Percentiles rank a stretch among this genome's conserved stretches.
phyloP scores from a whole-genome alignment of 2,797 vertebrate species.

The Neosilurus mollespiculum region DNA sequence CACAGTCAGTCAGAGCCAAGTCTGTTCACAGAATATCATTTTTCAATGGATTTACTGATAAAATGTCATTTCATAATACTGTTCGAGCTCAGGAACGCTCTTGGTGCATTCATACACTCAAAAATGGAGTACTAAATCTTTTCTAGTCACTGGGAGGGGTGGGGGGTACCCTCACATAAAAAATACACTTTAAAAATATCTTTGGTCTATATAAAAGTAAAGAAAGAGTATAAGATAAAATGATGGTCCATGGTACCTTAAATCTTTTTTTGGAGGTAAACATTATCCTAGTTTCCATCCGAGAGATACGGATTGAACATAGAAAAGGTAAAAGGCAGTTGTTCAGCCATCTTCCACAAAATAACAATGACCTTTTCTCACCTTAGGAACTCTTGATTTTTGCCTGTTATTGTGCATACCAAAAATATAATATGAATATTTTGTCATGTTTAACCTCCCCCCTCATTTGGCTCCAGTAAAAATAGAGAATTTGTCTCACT shows the following conservation, averaged over 20 bases:
- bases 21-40: background rate
- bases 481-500: background rate
- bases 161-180: background rate
- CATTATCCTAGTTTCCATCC: background rate
- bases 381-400: background rate
- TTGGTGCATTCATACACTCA: background rate
- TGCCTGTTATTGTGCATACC: background rate
- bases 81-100: background rate
- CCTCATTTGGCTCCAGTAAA: background rate
- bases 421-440: background rate
- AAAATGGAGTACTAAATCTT: background rate
- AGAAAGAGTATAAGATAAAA: background rate
- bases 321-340: background rate
- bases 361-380: background rate
- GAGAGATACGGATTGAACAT: no score
- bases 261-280: background rate
- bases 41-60: background rate
- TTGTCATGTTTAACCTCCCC: background rate
- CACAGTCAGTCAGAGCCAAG: background rate
- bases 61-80: background rate
- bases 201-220: background rate
- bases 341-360: background rate
- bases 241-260: background rate
- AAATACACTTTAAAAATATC: background rate
- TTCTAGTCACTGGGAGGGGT: background rate